phyloP scores from a whole-genome alignment of 2,113 vertebrate genomes.

The Anhinga anhinga region DNA sequence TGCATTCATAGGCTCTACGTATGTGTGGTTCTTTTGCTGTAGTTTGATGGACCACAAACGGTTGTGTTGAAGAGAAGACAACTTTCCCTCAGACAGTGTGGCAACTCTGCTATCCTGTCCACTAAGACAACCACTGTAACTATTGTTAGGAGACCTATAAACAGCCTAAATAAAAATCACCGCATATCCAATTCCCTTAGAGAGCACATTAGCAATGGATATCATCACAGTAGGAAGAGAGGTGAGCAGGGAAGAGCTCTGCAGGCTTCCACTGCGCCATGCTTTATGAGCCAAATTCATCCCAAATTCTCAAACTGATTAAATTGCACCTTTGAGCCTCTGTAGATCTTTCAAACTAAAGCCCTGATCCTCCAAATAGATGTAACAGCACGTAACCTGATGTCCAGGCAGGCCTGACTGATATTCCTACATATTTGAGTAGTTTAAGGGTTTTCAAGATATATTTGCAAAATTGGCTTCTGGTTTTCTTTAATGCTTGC shows the following conservation, averaged over 20 bases:
- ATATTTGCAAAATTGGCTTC: not conserved
- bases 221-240: not conserved
- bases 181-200: rapidly evolving
- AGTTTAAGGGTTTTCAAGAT: not conserved
- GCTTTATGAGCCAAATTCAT: not conserved
- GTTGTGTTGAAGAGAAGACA: not conserved
- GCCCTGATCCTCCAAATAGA: not conserved
- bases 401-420: not conserved
- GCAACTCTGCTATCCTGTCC: not conserved
- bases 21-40: not conserved
- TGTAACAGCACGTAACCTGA: not conserved
- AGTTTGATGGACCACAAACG: not conserved
- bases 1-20: not conserved
- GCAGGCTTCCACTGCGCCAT: not conserved
- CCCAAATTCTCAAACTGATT: not conserved
- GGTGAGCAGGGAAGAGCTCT: not conserved
- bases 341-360: not conserved
- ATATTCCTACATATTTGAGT: not conserved
- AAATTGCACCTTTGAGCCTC: not conserved
- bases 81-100: not conserved
- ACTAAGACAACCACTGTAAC: not conserved
- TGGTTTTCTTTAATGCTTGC: not conserved
- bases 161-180: not conserved
- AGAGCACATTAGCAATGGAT: not conserved
- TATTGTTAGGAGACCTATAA: not conserved